Evolutionary conservation across 2,888 invertebrate species (phyloP), one percentile per base, ranked within the genome.

Genomic region (Barypeithes pellucidus): DNA sequence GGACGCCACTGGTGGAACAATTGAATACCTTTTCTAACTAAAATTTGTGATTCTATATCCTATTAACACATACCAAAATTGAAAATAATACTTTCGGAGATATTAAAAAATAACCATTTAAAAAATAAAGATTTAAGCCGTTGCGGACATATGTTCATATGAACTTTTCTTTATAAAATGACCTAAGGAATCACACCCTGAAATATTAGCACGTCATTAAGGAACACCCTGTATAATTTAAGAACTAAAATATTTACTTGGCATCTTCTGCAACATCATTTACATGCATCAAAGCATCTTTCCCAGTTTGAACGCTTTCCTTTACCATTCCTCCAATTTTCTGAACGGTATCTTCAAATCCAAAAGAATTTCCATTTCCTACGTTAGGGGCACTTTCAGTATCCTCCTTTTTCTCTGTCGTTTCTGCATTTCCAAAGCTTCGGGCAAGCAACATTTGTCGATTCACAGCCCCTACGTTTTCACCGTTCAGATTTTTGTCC

Each of bases 261-360:
- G 84, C 84, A 73, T 84, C 84, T 57, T 83, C 82, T 0, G 84
- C 84, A 16, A 81, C 78, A 65, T 85, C 82, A 12, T 81, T 81
- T 2, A 83, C 79, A 70, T 86, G 86, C 7, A 74, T 69, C 24
- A 85, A 72, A 1, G 84, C 82, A 61, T 85, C 81, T 75, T 84
- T 84, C 3, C 85, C 78, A 18, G 84, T 84, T 69, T 80, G 79
- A 7, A 86, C 80, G 63, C 84, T 84, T 9, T 83, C 82, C 65
- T 84, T 77, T 3, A 86, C 74, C 20, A 84, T 82, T 4, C 72
- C 70, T 36, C 77, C 73, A 68, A 78, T 75, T 68, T 76, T 77
- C 24, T 79, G 75, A 57, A 83, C 82, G 2, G 82, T 81, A 22
- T 79, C 75, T 14, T 78, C 62, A 50, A 83, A 77, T 43, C 77